phyloP scores from a whole-genome alignment of 2,888 invertebrate species.

The Eristalinus sepulchralis region DNA sequence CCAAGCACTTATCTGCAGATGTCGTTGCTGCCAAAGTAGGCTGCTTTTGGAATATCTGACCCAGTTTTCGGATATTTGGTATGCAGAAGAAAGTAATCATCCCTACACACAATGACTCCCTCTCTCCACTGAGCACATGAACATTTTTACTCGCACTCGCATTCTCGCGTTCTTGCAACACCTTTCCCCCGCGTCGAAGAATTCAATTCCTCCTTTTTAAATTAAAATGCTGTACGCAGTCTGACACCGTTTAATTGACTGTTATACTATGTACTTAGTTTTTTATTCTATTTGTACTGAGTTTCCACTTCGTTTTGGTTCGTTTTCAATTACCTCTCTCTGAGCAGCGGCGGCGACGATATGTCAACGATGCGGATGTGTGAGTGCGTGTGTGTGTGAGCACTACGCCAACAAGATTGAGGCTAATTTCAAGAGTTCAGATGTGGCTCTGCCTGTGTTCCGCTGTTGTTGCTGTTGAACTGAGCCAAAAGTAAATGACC shows the following conservation, averaged over 20 bases:
- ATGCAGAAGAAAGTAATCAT: neutral
- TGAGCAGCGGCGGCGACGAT: neutral
- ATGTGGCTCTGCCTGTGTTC: conserved; percentile 22
- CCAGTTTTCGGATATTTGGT: neutral
- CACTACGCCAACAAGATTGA: conserved; percentile 42
- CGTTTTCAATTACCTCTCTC: conserved; percentile 52
- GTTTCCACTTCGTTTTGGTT: conserved; percentile 42
- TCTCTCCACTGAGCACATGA: neutral
- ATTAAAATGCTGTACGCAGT: conserved; percentile 70
- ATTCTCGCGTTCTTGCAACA: neutral
- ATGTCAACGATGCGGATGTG: neutral
- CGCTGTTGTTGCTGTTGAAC: conserved; percentile 25
- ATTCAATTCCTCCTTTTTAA: conserved; percentile 24
- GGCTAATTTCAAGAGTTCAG: conserved; percentile 58
- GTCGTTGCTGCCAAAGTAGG: neutral
- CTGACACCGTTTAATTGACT: conserved; percentile 68
- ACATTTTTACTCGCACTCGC: neutral
- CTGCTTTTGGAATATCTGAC: neutral
- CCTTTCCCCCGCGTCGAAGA: neutral
- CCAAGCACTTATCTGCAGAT: neutral
- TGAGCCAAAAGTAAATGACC: conserved; percentile 64
- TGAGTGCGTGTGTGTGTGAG: neutral
- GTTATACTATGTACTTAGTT: conserved; percentile 49
- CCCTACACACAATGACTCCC: neutral
- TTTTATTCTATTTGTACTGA: conserved; percentile 23